phyloP scores from a whole-genome alignment of 1,140 invertebrate genomes.

The Heliconius congener region DNA sequence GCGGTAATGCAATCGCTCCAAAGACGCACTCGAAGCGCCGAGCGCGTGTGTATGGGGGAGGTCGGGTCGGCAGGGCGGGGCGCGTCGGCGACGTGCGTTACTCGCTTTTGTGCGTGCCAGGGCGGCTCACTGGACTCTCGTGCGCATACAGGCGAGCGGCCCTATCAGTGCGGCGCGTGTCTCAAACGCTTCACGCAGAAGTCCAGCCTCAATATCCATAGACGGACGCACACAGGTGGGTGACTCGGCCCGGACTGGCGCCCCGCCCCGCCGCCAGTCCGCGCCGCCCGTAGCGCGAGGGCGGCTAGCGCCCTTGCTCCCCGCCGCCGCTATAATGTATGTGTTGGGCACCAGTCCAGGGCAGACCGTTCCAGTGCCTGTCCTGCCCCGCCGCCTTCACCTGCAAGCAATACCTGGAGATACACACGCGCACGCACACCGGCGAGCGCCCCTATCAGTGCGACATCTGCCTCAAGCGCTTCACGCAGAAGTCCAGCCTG shows the following conservation, averaged over 20 bases:
- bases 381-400: conserved; percentile 86
- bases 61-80: conserved; percentile 56
- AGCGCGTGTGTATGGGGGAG: conserved; percentile 47
- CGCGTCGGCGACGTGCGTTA: conserved; percentile 79
- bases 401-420: conserved; percentile 87
- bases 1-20: conserved; percentile 78
- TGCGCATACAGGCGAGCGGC: conserved; percentile 88
- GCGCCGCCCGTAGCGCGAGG: conserved; percentile 75
- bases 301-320: conserved; percentile 67
- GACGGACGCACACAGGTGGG: conserved; percentile 87
- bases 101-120: conserved; percentile 81
- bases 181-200: conserved; percentile 87
- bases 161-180: conserved; percentile 87
- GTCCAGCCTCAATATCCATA: conserved; percentile 88
- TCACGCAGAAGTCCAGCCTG: conserved; percentile 86
- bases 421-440: conserved; percentile 80
- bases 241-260: conserved; percentile 51
- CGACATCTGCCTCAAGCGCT: conserved; percentile 85
- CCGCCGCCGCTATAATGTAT: conserved; percentile 78
- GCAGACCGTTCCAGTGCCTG: conserved; percentile 87
- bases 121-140: conserved; percentile 85
- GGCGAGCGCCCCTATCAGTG: conserved; percentile 87
- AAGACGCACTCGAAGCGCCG: conserved; percentile 61
- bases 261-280: conserved; percentile 63
- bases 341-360: conserved; percentile 81